Base-by-base conservation (phyloP, 2,797 vertebrate genomes). In the Austrolebias charrua region DNA sequence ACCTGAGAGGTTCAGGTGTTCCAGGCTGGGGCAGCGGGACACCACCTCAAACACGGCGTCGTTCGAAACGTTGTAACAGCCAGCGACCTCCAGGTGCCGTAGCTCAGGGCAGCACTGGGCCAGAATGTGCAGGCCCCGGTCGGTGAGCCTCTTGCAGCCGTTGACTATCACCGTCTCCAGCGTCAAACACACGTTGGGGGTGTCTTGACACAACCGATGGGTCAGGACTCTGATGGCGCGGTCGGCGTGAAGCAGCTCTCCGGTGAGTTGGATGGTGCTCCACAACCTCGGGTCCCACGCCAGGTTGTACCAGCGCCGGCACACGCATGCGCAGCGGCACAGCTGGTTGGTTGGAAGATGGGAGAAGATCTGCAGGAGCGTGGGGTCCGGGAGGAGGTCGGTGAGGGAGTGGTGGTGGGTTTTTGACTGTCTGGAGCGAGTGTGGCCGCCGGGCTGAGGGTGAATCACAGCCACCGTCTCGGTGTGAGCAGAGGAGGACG, bases 1-100 rank as follows among this genome's bases (percentile, higher is more conserved):
- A 98, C 98, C 98, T 92, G 98, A 98, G 63, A 99, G 95, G 78
- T 99, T 95, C 74, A 99, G 91, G 88, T 98, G 94, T 72, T 98
- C 97, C 91, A 99, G 89, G 86, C 94, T 97, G 68, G 98, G 96
- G 76, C 97, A 99, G 66, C 94, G 92, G 13, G 98, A 98, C 69
- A 99, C 96, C 45, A 99, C 94, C 71, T 98, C 96, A 49, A 98
- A 98, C 76, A 99, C 94, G 0, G 96, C 95, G 16, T 98, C 95
- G 0, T 99, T 98, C 58, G 98, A 98, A 90, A 98, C 93, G 56
- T 98, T 97, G 69, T 98, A 98, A 76, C 98, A 99, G 69, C 96
- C 95, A 0, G 95, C 94, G 3, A 98, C 95, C 83, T 98, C 96
- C 76, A 98, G 90, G 42, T 85, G 92, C n/a, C 95, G 87, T 52